Evolutionary conservation across 2,888 invertebrate species (phyloP), one percentile per base, ranked within the genome.

Genomic region (Coenonympha arcania): DNA sequence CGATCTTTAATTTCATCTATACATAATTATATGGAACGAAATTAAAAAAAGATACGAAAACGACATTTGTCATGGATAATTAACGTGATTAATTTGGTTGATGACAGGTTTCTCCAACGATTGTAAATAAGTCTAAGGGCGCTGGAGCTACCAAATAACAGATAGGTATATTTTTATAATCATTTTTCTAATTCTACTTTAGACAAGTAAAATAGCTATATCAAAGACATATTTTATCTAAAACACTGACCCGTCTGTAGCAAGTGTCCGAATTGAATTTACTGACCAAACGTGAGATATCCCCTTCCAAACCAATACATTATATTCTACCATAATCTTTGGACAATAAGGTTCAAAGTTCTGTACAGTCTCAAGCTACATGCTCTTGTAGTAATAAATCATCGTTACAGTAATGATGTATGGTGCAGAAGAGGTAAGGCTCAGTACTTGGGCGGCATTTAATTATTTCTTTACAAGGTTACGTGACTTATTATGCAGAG

Each of bases 181-280:
- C 9, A 6, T 24, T 24, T 24, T 28, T n/a, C n/a, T n/a, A n/a
- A n/a, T n/a, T n/a, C 9, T 19, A 19, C n/a, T 16, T 6, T 9
- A 19, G n/a, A n/a, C n/a, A n/a, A n/a, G n/a, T n/a, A n/a, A n/a
- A 8, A 45, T 45, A 49, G 40, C 40, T 42, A 15, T 42, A 30
- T 44, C 40, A 40, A 19, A 66, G 62, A 62, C 66, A 66, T 72
- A 75, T 75, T 71, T 75, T 68, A 77, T 66, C 36, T 65, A 68
- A 67, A 75, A 74, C 65, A 70, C 65, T 68, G 67, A 71, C 69
- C 64, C 62, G 64, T 64, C 59, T 60, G 56, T 60, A 54, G 61
- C 63, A 68, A 63, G 59, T 61, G 66, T 64, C 67, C 64, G 55
- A 62, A 63, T 63, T 56, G 57, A 71, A 76, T 76, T 75, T 71